Evolutionary conservation across 1,140 invertebrate genomes (phyloP).

Genomic region (Macrobrachium nipponense): DNA sequence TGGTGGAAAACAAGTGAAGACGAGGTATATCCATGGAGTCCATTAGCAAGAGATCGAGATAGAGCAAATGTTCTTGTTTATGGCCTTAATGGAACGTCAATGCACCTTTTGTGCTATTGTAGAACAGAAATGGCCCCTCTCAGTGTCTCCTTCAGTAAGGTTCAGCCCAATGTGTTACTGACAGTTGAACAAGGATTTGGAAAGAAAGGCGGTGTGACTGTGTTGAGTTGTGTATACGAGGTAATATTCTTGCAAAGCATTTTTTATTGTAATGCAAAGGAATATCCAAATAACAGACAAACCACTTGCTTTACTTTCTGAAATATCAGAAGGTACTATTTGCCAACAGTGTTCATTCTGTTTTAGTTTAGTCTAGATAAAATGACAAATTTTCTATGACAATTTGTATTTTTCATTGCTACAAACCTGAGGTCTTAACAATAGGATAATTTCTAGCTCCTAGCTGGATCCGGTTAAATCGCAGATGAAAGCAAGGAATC

Average conservation of each 20-base stretch:
- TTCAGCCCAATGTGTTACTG: constrained; percentile 77
- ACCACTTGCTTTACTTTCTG: too few species aligned
- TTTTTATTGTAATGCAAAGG: background rate
- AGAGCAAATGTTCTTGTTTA: constrained; percentile 84
- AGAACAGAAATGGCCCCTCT: constrained; percentile 80
- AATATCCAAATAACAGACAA: background rate
- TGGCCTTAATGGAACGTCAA: constrained; percentile 68
- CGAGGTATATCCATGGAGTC: constrained; percentile 87
- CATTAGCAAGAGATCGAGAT: constrained; percentile 81
- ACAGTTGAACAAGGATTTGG: constrained; percentile 83
- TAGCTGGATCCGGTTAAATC: too few species aligned
- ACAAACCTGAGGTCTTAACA: too few species aligned
- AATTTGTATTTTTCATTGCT: too few species aligned
- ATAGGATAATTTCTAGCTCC: too few species aligned
- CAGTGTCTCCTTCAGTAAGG: constrained; percentile 76
- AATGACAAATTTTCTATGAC: too few species aligned
- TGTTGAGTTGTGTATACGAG: constrained; percentile 80
- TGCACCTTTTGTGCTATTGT: constrained; percentile 75
- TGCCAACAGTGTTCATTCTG: too few species aligned
- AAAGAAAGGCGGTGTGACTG: constrained; percentile 80
- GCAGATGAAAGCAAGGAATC: too few species aligned
- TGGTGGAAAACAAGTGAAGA: constrained; percentile 84
- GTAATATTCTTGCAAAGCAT: constrained; percentile 70
- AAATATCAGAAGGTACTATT: too few species aligned
- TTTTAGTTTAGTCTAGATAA: too few species aligned